Evolutionary conservation across 2,888 invertebrate species (phyloP), one percentile per base, ranked within the genome.

Genomic region (Heteromyza rotundicornis): DNA sequence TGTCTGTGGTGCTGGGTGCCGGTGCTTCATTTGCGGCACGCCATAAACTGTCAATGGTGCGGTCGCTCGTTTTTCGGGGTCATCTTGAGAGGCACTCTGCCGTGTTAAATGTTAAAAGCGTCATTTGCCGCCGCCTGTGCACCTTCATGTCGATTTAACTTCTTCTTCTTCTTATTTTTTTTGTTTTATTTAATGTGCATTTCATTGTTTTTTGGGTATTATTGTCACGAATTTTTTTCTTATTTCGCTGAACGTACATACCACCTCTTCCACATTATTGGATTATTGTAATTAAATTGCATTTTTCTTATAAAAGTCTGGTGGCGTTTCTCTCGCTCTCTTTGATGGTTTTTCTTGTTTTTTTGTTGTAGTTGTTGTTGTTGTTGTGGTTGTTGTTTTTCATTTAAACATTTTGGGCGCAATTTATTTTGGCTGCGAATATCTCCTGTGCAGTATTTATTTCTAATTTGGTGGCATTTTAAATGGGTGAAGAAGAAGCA

Each of bases 231-330:
- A 8, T 47, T 47, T 40, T 32, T 8, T n/a, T n/a, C n/a, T n/a
- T n/a, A n/a, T n/a, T n/a, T n/a, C n/a, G n/a, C n/a, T n/a, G n/a
- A n/a, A n/a, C n/a, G n/a, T n/a, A n/a, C n/a, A n/a, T n/a, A n/a
- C n/a, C n/a, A n/a, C n/a, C n/a, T n/a, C n/a, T n/a, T n/a, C n/a
- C 17, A 47, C 20, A n/a, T 60, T 74, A 74, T 74, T 77, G 77
- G 76, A 77, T 77, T 74, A 74, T 74, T 77, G 75, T 72, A 75
- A 76, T 77, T 62, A 62, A 57, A 62, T 47, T 62, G 53, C 10
- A 50, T 52, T 52, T 52, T 32, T 52, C 32, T 32, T 32, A 8
- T 5, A 12, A 5, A 12, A 12, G 32, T 32, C 7, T 5, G 32
- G 32, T 32, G 32, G 32, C 12, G 32, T 32, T n/a, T n/a, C 32